A percentile compares a stretch with the other conserved stretches of the same genome.
These are phyloP conservation scores for Scolopax mira DNA, from an alignment of 2,113 vertebrate species.

Conservation along the genomic window DNA sequence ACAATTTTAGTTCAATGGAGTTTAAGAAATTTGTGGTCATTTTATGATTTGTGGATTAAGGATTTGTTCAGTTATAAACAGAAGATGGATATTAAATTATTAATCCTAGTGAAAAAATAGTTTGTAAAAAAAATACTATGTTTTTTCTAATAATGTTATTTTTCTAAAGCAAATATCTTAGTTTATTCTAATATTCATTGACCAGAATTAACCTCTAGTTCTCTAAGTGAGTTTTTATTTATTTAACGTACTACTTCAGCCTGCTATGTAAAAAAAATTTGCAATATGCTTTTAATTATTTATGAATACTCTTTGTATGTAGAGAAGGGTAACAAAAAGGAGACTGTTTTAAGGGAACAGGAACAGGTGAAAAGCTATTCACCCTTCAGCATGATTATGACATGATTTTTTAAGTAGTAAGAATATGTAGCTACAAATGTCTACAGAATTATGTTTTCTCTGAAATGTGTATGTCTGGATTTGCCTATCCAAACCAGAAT, in stretches of 20 bases:
- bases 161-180: neutral
- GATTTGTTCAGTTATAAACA: neutral
- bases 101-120: neutral
- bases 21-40: neutral
- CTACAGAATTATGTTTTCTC: neutral
- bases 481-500: neutral
- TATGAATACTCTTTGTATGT: neutral
- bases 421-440: neutral
- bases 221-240: neutral
- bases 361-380: neutral
- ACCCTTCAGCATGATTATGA: neutral
- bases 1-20: neutral
- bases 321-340: neutral
- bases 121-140: neutral
- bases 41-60: neutral
- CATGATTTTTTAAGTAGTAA: neutral
- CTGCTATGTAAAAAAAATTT: neutral
- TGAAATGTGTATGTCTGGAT: neutral
- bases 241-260: neutral
- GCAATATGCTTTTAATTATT: accelerated
- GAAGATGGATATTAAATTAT: neutral
- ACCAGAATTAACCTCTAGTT: neutral
- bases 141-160: neutral
- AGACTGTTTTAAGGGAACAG: neutral
- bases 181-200: neutral